Evolutionary conservation across 1,140 invertebrate species (phyloP), one percentile per base, ranked within the genome.

Genomic region (Galleria mellonella): DNA sequence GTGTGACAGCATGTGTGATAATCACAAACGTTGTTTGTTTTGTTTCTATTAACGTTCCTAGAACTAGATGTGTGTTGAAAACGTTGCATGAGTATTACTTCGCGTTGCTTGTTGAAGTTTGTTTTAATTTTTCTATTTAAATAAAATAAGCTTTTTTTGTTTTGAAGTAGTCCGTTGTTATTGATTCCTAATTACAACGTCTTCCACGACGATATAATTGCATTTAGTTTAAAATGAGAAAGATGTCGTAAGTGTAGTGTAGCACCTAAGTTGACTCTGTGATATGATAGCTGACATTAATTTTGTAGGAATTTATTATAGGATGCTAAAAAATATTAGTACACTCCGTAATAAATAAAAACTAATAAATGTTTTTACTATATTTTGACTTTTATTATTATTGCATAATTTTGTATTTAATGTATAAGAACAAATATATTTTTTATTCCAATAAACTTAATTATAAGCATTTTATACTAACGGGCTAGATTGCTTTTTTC

Each of bases 61-160:
- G 47, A 52, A 52, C 46, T 32, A n/a, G 40, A 51, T 47, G 46
- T 59, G 55, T 53, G 42, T 57, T 52, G 30, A 39, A 37, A 27
- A 32, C 45, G 48, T 39, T 53, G 67, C 68, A 72, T 75, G 75
- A 64, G 62, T 63, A 40, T 33, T 37, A 33, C 55, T n/a, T 67
- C 62, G 68, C 66, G 71, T 74, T 69, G 70, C 68, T 79, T 83
- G 78, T 85, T 85, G 75, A 74, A 75, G 70, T 78, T 82, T 60
- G 53, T 49, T 47, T 58, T 60, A 23, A 23, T 23, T 55, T 81
- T 59, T 73, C 69, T 77, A 71, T 71, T 72, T 76, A 76, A 57
- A 82, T 84, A 83, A 83, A 82, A 51, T 78, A 74, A 81, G 68
- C 48, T 62, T 71, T 53, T 71, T 73, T 68, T 51, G 60, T 61